Percentiles rank a stretch among this genome's conserved stretches.
phyloP scores from a whole-genome alignment of 2,797 vertebrate genomes.

The Pangasius mekongensis region DNA sequence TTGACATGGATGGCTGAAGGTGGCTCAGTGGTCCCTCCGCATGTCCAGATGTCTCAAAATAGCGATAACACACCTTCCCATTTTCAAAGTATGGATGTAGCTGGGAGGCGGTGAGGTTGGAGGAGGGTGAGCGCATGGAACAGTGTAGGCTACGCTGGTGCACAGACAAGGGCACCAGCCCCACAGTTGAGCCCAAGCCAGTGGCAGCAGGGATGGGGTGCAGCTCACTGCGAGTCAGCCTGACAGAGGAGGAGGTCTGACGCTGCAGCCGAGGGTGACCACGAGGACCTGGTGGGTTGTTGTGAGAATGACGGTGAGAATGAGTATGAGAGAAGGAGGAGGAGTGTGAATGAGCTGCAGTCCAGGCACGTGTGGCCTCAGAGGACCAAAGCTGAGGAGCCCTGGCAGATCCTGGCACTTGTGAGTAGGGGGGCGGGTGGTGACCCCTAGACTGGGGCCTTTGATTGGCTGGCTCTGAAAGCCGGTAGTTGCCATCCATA shows the following conservation, averaged over 20 bases:
- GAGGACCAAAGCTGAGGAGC: slow-evolving; percentile 62
- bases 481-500: slow-evolving; percentile 60
- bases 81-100: slow-evolving; percentile 71
- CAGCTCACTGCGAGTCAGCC: slow-evolving; percentile 58
- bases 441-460: slow-evolving; percentile 54
- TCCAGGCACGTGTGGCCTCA: slow-evolving; percentile 64
- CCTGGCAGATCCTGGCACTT: slow-evolving; percentile 41
- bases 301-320: slow-evolving; percentile 55
- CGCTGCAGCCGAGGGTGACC: slow-evolving; percentile 50
- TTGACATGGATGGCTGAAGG: slow-evolving; percentile 22
- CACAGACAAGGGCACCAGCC: slow-evolving; percentile 55
- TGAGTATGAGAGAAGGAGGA: slow-evolving; percentile 59
- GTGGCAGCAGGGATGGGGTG: slow-evolving; percentile 53
- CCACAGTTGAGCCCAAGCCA: slow-evolving; percentile 40
- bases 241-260: slow-evolving; percentile 57
- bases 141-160: slow-evolving; percentile 64
- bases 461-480: slow-evolving; percentile 64
- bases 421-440: slow-evolving; percentile 51
- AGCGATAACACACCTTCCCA: slow-evolving; percentile 69
- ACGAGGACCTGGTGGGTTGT: slow-evolving; percentile 47
- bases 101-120: slow-evolving; percentile 56
- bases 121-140: slow-evolving; percentile 59
- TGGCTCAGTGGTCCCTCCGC: slow-evolving; percentile 52
- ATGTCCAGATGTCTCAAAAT: slow-evolving; percentile 52
- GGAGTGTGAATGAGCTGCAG: slow-evolving; percentile 62